Evolutionary conservation across 2,888 invertebrate species (phyloP), one percentile per base, ranked within the genome.

Genomic region (Prosopocoilus inquinatus): DNA sequence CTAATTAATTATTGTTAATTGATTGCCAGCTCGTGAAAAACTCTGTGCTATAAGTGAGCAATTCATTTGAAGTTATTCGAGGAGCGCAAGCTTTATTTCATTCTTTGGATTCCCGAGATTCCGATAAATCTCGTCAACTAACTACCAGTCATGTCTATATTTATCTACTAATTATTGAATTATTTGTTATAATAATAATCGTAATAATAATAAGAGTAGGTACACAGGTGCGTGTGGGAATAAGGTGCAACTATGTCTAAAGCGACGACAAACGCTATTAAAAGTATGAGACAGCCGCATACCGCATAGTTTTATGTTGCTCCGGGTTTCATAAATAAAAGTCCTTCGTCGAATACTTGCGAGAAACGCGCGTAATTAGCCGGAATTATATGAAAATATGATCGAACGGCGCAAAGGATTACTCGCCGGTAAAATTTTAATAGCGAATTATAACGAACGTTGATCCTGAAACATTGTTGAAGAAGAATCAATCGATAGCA

Each of bases 121-220:
- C 43, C 47, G 3, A 53, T 53, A 53, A 53, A 53, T 53, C 53
- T 53, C 47, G 20, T 43, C 35, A 43, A 47, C 41, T 53, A 53
- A 53, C 52, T 47, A 47, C 47, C 53, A 47, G 53, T 43, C 53
- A 48, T 35, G 48, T 53, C 48, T 47, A 44, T 47, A 53, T 53
- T 35, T 53, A 53, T 35, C 16, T 34, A 45, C 45, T 57, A 57
- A 57, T 57, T 57, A 52, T 45, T 36, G 55, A 55, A 55, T 55
- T 55, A 51, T 39, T 46, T 51, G 51, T 45, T 47, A 53, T 57
- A 49, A 53, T 28, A 53, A 49, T 53, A 53, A 57, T 57, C 53
- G 53, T 51, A 45, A 53, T 15, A 46, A 46, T 46, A 46, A n/a
- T n/a, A n/a, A n/a, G n/a, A n/a, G n/a, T n/a, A n/a, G n/a, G 38